Evolutionary conservation across 2,888 invertebrate genomes (phyloP), one percentile per base, ranked within the genome.

Genomic region (Minunthozetes semirufus): DNA sequence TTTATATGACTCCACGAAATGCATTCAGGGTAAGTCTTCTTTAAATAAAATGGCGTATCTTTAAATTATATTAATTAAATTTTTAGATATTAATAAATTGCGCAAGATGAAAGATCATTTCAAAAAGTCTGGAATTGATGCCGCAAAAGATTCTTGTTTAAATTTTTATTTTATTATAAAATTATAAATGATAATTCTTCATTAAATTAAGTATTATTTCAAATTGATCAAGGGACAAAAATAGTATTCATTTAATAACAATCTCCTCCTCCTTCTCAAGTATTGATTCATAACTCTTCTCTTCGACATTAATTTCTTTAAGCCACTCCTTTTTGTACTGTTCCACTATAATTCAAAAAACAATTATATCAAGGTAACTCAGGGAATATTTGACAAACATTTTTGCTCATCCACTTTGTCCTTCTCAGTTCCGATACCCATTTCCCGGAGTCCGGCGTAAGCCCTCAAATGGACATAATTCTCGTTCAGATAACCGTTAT

Each of bases 401-500:
- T 48, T 48, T 13, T 15, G 29, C 38, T 74, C 71, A 29, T 70
- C 33, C 1, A 3, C 19, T 19, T 66, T 9, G 1, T 33, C 11
- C 17, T 75, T 59, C 27, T 72, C 72, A 53, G 59, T 75, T 4
- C 22, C 42, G 33, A 75, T 59, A 19, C 75, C 75, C 63, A 75
- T 8, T 29, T 19, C 61, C 15, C 75, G 29, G 22, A 75, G 56
- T 15, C 71, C 75, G 48, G 75, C 71, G 13, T 59, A 75, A 13
- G 75, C 63, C 29, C 27, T 72, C 27, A 75, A 33, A 53, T 77
- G 75, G 22, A 77, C 76, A 17, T 71, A 71, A 8, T 42, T 76
- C 27, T 77, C 77, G 50, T 59, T 75, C 5, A 71, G 8, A 68
- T 77, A 77, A 17, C 70, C 70, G 9, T 22, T 50, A 38, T 77